Evolutionary conservation across 2,113 vertebrate genomes (phyloP), one percentile per base, ranked within the genome.

Genomic region (Cheirogaleus medius): DNA sequence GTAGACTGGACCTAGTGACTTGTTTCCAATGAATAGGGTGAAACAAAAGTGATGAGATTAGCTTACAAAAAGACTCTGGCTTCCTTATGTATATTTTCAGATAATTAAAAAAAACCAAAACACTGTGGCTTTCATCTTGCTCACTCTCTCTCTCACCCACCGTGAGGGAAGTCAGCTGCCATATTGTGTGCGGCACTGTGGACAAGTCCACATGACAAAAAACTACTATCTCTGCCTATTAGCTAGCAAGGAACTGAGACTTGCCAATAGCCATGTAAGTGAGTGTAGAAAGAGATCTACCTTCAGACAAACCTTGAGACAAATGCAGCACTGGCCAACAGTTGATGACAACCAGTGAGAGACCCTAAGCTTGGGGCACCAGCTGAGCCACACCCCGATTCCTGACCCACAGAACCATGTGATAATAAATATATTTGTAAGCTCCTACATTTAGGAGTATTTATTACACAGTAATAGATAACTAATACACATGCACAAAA

Each of bases 361-460:
- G 25, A 82, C 37, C 37, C 9, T 29, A 39, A 87, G 39, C 63
- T 56, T 52, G 34, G 44, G 54, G 18, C 6, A 42, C 78, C 39
- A 76, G 49, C 27, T 56, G 93, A 96, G 63, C 18, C 37, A 66
- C 25, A 85, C 66, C 88, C 21, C 3, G 52, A 74, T 85, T 85
- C 52, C 44, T 80, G 11, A 80, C 87, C 87, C 60, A 81, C 5
- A 82, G 18, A 94, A 76, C 8, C 29, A 78, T 44, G 34, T 39
- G 42, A 84, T 84, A 87, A 82, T 47, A 95, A 93, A 91, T 54
- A 39, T 8, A 44, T 90, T 54, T 68, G 29, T 74, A 94, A 71
- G 76, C 10, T 78, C 47, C 14, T 71, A 87, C 27, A 52, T 87
- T 23, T 88, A 10, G 14, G 32, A 37, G 10, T 84, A 73, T 47